Conservation (phyloP, 35 echinoderm and acorn worm genomes). For the Acanthaster planci region DNA sequence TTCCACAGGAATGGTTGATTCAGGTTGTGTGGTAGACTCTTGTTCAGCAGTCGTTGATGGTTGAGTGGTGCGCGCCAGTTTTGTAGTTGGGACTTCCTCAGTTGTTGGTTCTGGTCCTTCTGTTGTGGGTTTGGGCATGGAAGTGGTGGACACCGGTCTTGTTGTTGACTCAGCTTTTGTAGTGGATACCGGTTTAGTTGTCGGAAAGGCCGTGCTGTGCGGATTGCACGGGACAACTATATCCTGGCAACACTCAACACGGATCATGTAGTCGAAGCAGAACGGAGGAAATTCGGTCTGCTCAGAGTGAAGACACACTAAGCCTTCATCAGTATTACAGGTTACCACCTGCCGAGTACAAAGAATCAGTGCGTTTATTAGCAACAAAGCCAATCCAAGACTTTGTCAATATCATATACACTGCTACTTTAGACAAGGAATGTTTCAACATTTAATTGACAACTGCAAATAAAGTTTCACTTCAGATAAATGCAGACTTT, state of each 20-base stretch:
- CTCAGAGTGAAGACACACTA: conserved; percentile 42
- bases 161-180: background rate
- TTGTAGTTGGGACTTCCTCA: background rate
- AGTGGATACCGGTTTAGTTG: conserved; percentile 18
- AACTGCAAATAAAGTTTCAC: too few species aligned
- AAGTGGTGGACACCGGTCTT: background rate
- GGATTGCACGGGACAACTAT: background rate
- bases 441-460: too few species aligned
- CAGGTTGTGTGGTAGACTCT: background rate
- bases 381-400: too few species aligned
- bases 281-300: conserved; percentile 22
- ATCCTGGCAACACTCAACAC: background rate
- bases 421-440: too few species aligned
- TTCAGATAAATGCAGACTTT: too few species aligned
- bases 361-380: background rate
- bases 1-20: background rate
- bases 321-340: conserved; percentile 24
- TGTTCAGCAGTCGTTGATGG: background rate
- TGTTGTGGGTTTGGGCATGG: background rate
- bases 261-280: conserved; percentile 50
- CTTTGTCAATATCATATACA: too few species aligned
- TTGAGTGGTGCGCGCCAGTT: background rate
- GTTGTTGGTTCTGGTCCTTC: background rate
- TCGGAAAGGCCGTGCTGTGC: background rate
- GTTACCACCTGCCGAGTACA: conserved; percentile 19